Percentiles rank a stretch among this genome's conserved stretches.
phyloP scores from a whole-genome alignment of 2,113 vertebrate genomes.

The Cinclus cinclus region DNA sequence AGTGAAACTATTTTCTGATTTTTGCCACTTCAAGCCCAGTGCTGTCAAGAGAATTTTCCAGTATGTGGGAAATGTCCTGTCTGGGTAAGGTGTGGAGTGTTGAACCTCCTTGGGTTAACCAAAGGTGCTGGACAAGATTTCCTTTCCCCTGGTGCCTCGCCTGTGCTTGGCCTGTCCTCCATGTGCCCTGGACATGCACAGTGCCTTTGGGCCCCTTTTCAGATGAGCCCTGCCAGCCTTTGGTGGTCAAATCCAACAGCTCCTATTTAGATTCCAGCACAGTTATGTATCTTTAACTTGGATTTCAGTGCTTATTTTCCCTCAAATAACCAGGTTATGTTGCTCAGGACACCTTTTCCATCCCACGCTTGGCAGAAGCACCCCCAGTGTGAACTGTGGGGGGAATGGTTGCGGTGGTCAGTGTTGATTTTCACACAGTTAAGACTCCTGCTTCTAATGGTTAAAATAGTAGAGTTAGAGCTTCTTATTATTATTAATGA shows the following conservation, averaged over 20 bases:
- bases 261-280: neutral
- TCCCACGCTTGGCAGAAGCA: neutral
- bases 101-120: neutral
- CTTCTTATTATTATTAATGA: neutral
- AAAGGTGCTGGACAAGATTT: neutral
- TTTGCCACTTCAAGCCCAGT: neutral
- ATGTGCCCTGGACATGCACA: fast-evolving
- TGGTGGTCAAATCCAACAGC: neutral
- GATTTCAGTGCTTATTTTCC: neutral
- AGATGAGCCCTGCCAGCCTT: neutral
- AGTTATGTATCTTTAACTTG: neutral
- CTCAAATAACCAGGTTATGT: neutral
- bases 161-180: neutral
- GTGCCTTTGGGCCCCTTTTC: neutral
- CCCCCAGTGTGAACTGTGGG: no score
- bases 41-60: neutral
- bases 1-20: neutral
- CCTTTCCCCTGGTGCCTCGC: neutral
- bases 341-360: neutral
- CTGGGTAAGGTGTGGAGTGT: neutral
- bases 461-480: neutral
- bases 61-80: neutral
- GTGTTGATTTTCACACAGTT: no score
- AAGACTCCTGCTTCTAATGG: neutral
- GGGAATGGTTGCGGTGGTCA: neutral